phyloP scores from a whole-genome alignment of 1,140 invertebrate species.

The Dolichoris vasculosae region DNA sequence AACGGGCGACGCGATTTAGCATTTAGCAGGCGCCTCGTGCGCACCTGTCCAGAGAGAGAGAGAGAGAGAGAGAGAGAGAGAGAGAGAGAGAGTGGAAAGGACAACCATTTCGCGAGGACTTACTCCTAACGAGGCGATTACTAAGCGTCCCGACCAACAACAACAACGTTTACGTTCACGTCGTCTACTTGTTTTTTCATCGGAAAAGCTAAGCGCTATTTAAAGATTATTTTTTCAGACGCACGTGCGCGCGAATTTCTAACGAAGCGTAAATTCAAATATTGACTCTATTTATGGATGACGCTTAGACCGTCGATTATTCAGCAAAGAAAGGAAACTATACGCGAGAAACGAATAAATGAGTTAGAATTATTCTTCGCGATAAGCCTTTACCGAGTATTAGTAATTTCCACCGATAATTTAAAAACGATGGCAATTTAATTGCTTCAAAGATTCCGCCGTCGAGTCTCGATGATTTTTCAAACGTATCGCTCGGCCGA shows the following conservation, averaged over 20 bases:
- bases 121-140: neutral
- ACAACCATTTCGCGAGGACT: neutral
- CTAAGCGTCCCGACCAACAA: neutral
- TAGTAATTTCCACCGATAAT: neutral
- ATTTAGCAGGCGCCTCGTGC: constrained; percentile 41
- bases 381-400: neutral
- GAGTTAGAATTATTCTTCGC: neutral
- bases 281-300: neutral
- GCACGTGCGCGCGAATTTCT: neutral
- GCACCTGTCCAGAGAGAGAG: constrained; percentile 41
- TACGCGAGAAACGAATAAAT: too few species aligned
- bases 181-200: neutral
- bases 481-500: neutral
- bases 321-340: neutral
- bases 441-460: neutral
- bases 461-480: neutral
- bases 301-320: neutral
- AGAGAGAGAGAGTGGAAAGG: constrained; percentile 27
- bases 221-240: neutral
- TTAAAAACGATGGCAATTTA: neutral
- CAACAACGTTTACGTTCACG: too few species aligned
- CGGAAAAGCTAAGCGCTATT: neutral
- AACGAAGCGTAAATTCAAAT: constrained; percentile 16
- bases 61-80: constrained; percentile 26
- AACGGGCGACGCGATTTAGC: constrained; percentile 28